Evolutionary conservation across 2,888 invertebrate species (phyloP), one percentile per base, ranked within the genome.

Genomic region (Raillietiella orientalis): DNA sequence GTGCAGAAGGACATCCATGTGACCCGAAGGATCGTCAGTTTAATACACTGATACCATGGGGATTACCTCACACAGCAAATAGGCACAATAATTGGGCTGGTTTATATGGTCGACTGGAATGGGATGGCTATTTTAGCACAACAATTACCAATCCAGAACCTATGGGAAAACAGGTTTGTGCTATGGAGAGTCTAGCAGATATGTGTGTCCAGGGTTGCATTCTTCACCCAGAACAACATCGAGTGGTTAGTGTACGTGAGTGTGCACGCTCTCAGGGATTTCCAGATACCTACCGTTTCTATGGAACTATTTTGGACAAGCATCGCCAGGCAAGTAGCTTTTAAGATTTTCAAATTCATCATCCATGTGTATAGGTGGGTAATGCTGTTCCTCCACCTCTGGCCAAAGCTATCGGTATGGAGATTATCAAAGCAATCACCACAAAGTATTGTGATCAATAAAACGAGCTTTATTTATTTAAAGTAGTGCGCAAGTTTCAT

Each of bases 201-300:
- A 29, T 3, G n/a, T 16, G 4, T 24, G 38, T 39, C 23, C 31
- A 52, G 51, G 75, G 75, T 26, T 56, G 71, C 36, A 70, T 75
- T 26, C 48, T 75, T 33, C 75, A 75, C 46, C 74, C 75, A 3
- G 59, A 58, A 37, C 66, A 70, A 44, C 50, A 61, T 37, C 54
- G 75, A 29, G 66, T 75, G 1, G 70, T 77, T n/a, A 70, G 71
- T 31, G 70, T 75, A 8, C 47, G 74, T 8, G 77, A 77, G 44
- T 74, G 72, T 45, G 75, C 75, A 8, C 54, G 75, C 31, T 71
- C 71, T 13, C 75, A 77, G 46, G 75, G 70, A 31, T 77, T 77
- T 47, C 65, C 55, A 27, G 69, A 77, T 46, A 50, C 54, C 1
- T 72, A 66, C 43, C 45, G 60, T 30, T 70, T 75, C 45, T 62